Base-by-base conservation (phyloP, 2,888 invertebrate genomes). In the Drosophila lutescens region DNA sequence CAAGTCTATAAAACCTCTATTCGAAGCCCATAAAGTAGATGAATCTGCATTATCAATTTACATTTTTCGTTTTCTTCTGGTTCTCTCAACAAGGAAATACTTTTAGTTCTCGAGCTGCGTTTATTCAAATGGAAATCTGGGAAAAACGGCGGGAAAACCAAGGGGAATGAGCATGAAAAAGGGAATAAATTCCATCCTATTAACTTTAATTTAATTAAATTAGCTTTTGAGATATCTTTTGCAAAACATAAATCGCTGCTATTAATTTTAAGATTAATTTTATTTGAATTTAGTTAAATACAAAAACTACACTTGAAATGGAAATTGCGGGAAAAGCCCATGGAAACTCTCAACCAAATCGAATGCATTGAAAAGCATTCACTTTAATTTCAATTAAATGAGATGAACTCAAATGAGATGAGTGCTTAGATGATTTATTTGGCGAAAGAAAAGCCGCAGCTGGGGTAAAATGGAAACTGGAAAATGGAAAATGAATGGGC, bases 11-110 rank as follows among this genome's bases (percentile, higher is more conserved):
- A 63, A 66, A 46, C 34, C 17, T 41, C 23, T 34, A 40, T 60
- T 23, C 23, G 23, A 43, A 43, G 15, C 38, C 53, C 32, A 50
- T 61, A 50, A 60, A 70, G 23, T 34, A 53, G 70, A 70, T 60
- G 63, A 55, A 49, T 59, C 51, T 70, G 62, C 55, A 26, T 74
- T 76, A 79, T 77, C 65, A 80, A 78, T 82, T 78, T 59, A 65
- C 60, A 85, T 80, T 56, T 63, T 58, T 49, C 13, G 40, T 23
- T 32, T 47, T 9, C 20, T 23, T 36, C 8, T 5, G 2, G 12
- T n/a, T 30, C n/a, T 36, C n/a, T 10, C 15, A 56, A 74, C 74
- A 67, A 51, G 60, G 46, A 74, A 74, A 74, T 10, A 56, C 73
- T 60, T 38, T 73, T 67, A 51, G 36, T 23, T 40, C 23, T 49